Evolutionary conservation across 2,797 vertebrate genomes (phyloP).

Genomic region (Pipistrellus pygmaeus): DNA sequence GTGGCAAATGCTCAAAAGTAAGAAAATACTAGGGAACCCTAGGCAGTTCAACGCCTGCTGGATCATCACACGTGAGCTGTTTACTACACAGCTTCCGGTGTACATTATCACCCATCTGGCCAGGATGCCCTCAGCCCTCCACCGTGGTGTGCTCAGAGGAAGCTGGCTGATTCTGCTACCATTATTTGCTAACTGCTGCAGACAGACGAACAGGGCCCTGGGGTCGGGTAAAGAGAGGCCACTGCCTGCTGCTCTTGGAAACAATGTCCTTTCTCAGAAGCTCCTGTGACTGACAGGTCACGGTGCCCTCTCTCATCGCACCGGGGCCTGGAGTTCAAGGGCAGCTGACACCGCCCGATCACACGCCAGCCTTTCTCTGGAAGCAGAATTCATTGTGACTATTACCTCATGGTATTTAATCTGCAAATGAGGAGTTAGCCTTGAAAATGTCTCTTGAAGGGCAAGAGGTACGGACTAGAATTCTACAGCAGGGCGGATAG

Average conservation of each 20-base stretch:
- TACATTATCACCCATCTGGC: not conserved
- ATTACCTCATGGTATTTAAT: constrained; percentile 73
- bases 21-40: not conserved
- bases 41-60: not conserved
- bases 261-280: not conserved
- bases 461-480: constrained; percentile 51
- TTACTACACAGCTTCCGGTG: not conserved
- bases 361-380: not conserved
- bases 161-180: constrained; percentile 11
- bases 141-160: constrained; percentile 33
- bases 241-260: constrained; percentile 5
- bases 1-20: not conserved
- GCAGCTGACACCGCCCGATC: not conserved
- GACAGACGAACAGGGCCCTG: not conserved
- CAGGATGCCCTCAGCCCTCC: not conserved
- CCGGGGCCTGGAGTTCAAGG: not conserved
- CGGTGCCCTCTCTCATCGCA: not conserved
- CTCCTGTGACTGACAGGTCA: not conserved
- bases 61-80: accelerated
- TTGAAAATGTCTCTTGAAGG: constrained; percentile 74
- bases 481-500: constrained; percentile 35
- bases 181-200: constrained; percentile 26
- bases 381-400: constrained; percentile 45
- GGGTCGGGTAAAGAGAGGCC: not conserved
- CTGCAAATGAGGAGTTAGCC: constrained; percentile 71